Evolutionary conservation across 2,113 vertebrate species (phyloP).

Genomic region (Girardinichthys multiradiatus): DNA sequence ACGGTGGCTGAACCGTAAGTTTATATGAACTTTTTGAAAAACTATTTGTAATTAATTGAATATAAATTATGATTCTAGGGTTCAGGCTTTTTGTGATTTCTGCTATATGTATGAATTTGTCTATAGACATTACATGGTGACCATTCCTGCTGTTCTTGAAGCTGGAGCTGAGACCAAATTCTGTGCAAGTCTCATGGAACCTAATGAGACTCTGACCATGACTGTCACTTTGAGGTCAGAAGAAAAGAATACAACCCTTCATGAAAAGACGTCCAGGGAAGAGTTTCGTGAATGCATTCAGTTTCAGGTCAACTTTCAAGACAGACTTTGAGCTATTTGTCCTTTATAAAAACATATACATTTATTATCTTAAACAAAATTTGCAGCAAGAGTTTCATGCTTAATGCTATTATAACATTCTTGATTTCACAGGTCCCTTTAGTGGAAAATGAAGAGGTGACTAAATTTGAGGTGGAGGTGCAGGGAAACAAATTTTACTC

Average conservation of each 20-base stretch:
- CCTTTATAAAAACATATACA: too few species aligned
- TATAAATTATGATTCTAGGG: not conserved
- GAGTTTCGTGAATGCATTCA: conserved; percentile 60
- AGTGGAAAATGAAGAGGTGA: conserved; percentile 29
- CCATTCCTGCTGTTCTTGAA: conserved; percentile 72
- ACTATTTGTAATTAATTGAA: not conserved
- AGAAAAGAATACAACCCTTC: conserved; percentile 8
- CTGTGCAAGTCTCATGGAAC: conserved; percentile 67
- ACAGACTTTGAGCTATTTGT: not conserved
- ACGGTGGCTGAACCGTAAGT: conserved; percentile 55
- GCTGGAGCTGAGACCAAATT: conserved; percentile 64
- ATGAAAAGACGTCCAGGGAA: conserved; percentile 16
- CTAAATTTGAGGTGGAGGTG: conserved; percentile 61
- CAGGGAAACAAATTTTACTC: conserved; percentile 59
- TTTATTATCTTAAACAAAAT: not conserved
- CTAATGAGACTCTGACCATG: conserved; percentile 66
- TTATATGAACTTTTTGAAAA: not conserved
- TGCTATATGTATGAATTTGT: not conserved
- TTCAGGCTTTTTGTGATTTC: not conserved
- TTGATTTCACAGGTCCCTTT: conserved; percentile 56
- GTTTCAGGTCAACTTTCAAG: conserved; percentile 53
- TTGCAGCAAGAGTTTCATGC: not conserved
- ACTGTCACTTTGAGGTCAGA: conserved; percentile 53
- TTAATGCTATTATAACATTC: not conserved
- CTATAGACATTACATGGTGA: conserved; percentile 65